phyloP scores from a whole-genome alignment of 2,113 vertebrate genomes.

The Hydropotes inermis region DNA sequence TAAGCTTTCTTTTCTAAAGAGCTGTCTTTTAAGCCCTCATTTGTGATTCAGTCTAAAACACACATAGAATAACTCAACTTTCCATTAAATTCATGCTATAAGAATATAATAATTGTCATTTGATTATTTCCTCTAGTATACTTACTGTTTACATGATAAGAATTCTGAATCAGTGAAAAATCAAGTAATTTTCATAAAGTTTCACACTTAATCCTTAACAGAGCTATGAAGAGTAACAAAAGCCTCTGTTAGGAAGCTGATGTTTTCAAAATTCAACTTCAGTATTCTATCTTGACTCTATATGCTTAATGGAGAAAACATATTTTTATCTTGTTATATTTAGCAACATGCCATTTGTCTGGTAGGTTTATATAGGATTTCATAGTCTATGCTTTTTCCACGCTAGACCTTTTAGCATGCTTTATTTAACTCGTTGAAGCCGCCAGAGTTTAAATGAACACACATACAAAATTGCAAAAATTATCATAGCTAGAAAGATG shows the following conservation, averaged over 20 bases:
- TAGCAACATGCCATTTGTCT: neutral
- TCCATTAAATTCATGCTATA: neutral
- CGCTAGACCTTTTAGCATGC: neutral
- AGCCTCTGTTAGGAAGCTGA: neutral
- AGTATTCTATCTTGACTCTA: neutral
- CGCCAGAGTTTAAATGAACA: neutral
- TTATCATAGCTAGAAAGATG: neutral
- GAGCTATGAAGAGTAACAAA: neutral
- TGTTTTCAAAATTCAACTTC: slow-evolving; percentile 7
- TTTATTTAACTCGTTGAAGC: neutral
- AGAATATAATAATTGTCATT: neutral
- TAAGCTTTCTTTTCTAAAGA: neutral
- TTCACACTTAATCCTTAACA: neutral
- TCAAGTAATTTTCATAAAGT: neutral
- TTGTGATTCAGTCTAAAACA: neutral
- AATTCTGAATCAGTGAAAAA: slow-evolving; percentile 24
- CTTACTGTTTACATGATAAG: neutral
- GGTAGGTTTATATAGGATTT: slow-evolving; percentile 2
- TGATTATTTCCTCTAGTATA: neutral
- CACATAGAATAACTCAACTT: neutral
- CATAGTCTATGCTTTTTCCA: neutral
- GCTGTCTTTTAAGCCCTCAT: neutral
- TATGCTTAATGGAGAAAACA: neutral
- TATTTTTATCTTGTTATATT: neutral
- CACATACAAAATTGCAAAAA: neutral